Percentiles rank a stretch among this genome's conserved stretches.
These are phyloP conservation scores for Drosophila fungiperda DNA, from an alignment of 2,888 invertebrate species.

Conservation along the genomic window DNA sequence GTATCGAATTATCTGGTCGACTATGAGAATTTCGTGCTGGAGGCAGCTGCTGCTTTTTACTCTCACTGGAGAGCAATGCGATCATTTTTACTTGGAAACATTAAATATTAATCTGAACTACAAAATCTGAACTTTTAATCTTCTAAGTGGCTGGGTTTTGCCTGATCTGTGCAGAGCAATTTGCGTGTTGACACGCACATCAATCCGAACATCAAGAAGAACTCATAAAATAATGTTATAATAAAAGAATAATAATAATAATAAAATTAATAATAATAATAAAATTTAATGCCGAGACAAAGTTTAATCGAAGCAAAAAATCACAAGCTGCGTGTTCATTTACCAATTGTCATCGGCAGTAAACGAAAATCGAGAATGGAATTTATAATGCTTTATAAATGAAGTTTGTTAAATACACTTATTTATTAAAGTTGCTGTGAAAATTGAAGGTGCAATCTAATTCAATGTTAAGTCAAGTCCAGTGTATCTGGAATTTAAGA, in stretches of 20 bases:
- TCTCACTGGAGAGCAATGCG: no score
- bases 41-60: slow-evolving; percentile 86
- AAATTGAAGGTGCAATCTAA: not conserved
- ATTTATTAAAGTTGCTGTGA: slow-evolving; percentile 44
- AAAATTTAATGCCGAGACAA: slow-evolving; percentile 27
- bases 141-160: no score
- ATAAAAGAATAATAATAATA: slow-evolving; percentile 22
- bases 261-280: slow-evolving; percentile 37
- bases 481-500: not conserved
- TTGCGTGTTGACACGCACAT: no score
- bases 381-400: slow-evolving; percentile 7
- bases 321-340: slow-evolving; percentile 35
- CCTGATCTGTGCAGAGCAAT: no score
- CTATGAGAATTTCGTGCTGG: slow-evolving; percentile 86
- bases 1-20: slow-evolving; percentile 86
- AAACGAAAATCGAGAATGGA: slow-evolving; percentile 18
- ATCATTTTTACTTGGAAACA: slow-evolving; percentile 83
- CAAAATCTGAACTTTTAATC: no score
- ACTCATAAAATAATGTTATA: not conserved
- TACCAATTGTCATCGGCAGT: slow-evolving; percentile 37
- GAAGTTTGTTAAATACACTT: not conserved
- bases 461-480: slow-evolving; percentile 59
- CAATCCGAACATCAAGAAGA: no score
- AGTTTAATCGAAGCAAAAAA: slow-evolving; percentile 37
- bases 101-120: no score